A percentile compares a stretch with the other conserved stretches of the same genome.
Conservation (phyloP, 2,888 invertebrate species). For the Chymomyza fuscimana region DNA sequence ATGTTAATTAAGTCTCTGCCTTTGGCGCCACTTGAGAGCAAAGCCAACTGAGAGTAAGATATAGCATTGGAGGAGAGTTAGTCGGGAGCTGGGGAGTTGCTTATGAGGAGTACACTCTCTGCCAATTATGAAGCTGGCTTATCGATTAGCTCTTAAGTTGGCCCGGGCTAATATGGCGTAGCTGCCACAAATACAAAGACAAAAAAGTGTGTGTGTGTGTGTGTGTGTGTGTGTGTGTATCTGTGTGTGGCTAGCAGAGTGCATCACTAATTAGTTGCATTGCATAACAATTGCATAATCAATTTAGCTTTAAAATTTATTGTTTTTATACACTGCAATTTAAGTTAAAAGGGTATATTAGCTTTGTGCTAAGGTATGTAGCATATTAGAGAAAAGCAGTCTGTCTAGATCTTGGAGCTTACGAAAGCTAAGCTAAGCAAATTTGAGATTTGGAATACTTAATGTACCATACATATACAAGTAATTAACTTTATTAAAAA, state of each 20-base stretch:
- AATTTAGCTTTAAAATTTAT: conserved; percentile 61
- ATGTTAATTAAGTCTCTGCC: conserved; percentile 55
- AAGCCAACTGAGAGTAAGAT: background rate
- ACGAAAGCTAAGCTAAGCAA: too few relatives aligned
- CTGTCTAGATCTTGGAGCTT: too few relatives aligned
- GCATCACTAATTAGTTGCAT: conserved; percentile 62
- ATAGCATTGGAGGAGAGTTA: background rate
- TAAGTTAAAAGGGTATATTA: too few relatives aligned
- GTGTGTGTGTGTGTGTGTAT: background rate
- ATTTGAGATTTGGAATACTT: too few relatives aligned
- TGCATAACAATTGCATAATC: conserved; percentile 70
- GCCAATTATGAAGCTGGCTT: conserved; percentile 6
- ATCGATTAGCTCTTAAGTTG: conserved; percentile 50
- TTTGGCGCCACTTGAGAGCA: conserved; percentile 5
- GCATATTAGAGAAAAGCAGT: too few relatives aligned
- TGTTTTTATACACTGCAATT: conserved; percentile 43
- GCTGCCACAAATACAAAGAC: background rate
- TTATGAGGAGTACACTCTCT: background rate
- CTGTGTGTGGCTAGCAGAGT: conserved; percentile 10
- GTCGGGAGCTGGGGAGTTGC: too few relatives aligned
- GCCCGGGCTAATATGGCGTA: background rate
- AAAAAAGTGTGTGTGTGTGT: background rate
- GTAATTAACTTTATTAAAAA: too few relatives aligned
- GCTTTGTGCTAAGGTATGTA: too few relatives aligned
- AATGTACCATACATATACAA: too few relatives aligned